phyloP scores from a whole-genome alignment of 2,888 invertebrate species.

The Zygothrica quintamaculata region DNA sequence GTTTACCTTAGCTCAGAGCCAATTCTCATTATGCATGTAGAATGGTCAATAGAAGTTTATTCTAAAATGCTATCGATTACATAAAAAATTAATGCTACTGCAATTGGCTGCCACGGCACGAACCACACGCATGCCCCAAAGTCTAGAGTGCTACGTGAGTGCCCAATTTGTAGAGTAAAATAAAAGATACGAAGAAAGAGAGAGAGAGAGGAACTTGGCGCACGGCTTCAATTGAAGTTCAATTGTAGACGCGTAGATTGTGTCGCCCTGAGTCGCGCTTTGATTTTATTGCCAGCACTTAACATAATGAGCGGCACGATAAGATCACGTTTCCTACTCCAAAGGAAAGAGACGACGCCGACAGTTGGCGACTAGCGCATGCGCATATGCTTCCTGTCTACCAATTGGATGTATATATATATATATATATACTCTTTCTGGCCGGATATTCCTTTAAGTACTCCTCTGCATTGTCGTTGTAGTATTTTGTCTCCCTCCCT shows the following conservation, averaged over 20 bases:
- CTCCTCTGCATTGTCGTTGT: conserved; percentile 43
- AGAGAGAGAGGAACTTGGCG: conserved; percentile 12
- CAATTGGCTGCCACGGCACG: conserved; percentile 48
- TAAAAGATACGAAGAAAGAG: background rate
- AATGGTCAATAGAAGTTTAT: conserved; percentile 19
- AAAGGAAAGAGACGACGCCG: conserved; percentile 32
- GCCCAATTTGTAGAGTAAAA: conserved; percentile 7
- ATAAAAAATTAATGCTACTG: conserved; percentile 44
- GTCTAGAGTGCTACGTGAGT: conserved; percentile 55
- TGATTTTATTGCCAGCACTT: conserved; percentile 79
- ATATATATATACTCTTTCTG: conserved; percentile 16
- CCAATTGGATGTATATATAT: too few species aligned
- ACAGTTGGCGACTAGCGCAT: conserved; percentile 63
- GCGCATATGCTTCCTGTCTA: conserved; percentile 75
- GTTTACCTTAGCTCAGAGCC: background rate
- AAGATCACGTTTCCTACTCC: conserved; percentile 76
- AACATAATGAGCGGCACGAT: conserved; percentile 76
- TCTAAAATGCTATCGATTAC: conserved; percentile 50
- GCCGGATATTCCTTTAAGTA: conserved; percentile 76
- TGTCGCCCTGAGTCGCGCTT: conserved; percentile 63
- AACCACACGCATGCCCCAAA: conserved; percentile 40
- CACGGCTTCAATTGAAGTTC: conserved; percentile 78
- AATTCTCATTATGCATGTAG: conserved; percentile 37
- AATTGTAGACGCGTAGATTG: conserved; percentile 61
- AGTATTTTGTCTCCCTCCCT: conserved; percentile 27